phyloP scores from a whole-genome alignment of 1,140 invertebrate species.

The Leptinotarsa undecemlineata region DNA sequence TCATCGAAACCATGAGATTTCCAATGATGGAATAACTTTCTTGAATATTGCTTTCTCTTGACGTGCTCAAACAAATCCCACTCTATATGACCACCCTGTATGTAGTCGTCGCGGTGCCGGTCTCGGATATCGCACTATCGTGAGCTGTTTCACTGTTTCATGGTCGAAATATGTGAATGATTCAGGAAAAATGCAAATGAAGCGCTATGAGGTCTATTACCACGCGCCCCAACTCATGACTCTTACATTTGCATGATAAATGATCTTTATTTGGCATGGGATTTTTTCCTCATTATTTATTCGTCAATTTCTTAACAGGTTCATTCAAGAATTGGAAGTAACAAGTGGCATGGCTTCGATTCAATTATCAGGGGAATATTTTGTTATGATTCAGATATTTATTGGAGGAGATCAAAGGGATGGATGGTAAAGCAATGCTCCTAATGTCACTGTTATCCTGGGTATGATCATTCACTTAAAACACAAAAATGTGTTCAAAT shows the following conservation, averaged over 20 bases:
- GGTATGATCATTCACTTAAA: no score
- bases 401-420: no score
- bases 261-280: slow-evolving; percentile 34
- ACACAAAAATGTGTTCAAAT: no score
- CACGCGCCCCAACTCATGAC: slow-evolving; percentile 39
- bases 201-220: slow-evolving; percentile 29
- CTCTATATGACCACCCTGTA: background rate
- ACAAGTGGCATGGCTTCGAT: background rate
- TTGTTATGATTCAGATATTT: no score
- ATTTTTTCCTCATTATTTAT: slow-evolving; percentile 33
- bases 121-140: slow-evolving; percentile 32
- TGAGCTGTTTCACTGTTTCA: slow-evolving; percentile 22
- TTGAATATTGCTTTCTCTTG: no score
- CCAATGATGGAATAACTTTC: no score
- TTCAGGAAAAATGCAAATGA: slow-evolving; percentile 43
- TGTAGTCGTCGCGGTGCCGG: slow-evolving; percentile 11
- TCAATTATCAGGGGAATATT: background rate
- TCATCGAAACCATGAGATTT: no score
- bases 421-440: no score
- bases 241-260: slow-evolving; percentile 42
- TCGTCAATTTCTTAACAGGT: slow-evolving; percentile 12
- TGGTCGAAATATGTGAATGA: slow-evolving; percentile 35
- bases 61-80: no score
- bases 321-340: background rate
- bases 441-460: no score